These are phyloP conservation scores for Cremastinae sp. DNA, from an alignment of 2,888 invertebrate genomes.

Conservation along the genomic window DNA sequence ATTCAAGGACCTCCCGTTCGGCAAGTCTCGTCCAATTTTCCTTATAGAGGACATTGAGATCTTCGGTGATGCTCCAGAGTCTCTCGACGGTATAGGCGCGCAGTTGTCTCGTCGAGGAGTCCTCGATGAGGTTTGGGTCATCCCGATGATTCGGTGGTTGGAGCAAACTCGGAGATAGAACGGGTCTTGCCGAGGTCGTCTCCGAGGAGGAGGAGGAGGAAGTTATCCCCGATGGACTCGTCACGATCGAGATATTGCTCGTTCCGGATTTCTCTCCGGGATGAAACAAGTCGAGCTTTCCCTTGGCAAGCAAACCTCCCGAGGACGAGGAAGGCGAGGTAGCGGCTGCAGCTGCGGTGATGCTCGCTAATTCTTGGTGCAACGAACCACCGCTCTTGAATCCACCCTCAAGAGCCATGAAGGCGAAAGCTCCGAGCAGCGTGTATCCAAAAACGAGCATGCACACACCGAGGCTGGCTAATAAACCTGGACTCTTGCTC, in stretches of 20 bases:
- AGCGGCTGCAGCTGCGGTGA: slow-evolving; percentile 50
- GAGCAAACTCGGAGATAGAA: slow-evolving; percentile 61
- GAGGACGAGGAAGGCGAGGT: slow-evolving; percentile 2
- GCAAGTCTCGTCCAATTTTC: slow-evolving; percentile 95
- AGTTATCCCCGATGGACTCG: slow-evolving; percentile 72
- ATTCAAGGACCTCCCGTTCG: slow-evolving; percentile 92
- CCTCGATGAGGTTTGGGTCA: slow-evolving; percentile 72
- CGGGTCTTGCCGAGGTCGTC: slow-evolving; percentile 79
- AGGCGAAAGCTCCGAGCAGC: slow-evolving; percentile 94
- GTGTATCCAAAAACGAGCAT: slow-evolving; percentile 94
- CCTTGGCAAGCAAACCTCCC: neutral
- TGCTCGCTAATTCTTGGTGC: slow-evolving; percentile 66
- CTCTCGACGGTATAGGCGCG: slow-evolving; percentile 89
- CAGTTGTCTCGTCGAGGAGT: slow-evolving; percentile 82
- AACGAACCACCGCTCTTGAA: slow-evolving; percentile 73
- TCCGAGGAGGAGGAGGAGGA: slow-evolving; percentile 82
- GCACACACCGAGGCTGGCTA: slow-evolving; percentile 91
- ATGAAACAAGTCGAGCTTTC: slow-evolving; percentile 37
- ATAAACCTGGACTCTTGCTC: slow-evolving; percentile 82
- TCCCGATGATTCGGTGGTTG: slow-evolving; percentile 43
- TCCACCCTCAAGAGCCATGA: slow-evolving; percentile 90
- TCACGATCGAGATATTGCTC: slow-evolving; percentile 1
- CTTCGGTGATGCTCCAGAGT: slow-evolving; percentile 92
- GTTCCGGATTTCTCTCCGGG: slow-evolving; percentile 5
- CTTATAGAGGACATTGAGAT: slow-evolving; percentile 93